Conservation (phyloP, 2,797 vertebrate species). For the Dermochelys coriacea region DNA sequence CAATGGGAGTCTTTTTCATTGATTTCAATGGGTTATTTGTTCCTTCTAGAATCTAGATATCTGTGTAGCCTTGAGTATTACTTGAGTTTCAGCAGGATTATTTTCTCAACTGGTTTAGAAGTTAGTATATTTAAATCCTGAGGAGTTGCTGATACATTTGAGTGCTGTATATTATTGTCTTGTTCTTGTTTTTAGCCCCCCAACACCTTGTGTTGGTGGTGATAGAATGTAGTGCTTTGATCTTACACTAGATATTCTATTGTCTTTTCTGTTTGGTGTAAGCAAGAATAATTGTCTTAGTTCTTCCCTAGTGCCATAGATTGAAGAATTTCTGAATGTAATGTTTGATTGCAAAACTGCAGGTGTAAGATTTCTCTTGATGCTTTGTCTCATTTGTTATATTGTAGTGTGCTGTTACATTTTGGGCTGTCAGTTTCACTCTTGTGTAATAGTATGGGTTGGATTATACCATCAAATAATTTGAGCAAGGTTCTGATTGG, state of each 20-base stretch:
- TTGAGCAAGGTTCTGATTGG: background rate
- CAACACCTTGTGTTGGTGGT: background rate
- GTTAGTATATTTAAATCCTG: background rate
- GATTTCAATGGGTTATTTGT: background rate
- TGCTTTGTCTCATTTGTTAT: background rate
- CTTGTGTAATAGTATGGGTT: background rate
- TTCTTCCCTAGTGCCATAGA: background rate
- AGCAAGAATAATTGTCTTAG: background rate
- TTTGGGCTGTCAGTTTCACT: background rate
- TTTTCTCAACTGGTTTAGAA: background rate
- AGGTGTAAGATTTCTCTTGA: background rate
- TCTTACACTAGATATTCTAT: background rate
- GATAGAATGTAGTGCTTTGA: background rate
- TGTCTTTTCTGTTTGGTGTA: background rate
- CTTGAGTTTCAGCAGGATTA: background rate
- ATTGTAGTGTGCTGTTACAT: background rate
- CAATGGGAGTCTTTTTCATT: background rate
- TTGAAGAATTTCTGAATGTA: background rate
- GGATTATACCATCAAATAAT: background rate
- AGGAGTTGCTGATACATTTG: background rate
- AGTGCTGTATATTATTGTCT: background rate
- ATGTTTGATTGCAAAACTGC: background rate
- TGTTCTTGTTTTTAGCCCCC: background rate
- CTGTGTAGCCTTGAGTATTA: background rate
- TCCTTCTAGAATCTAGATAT: background rate